A percentile compares a stretch with the other conserved stretches of the same genome.
Evolutionary conservation across 2,888 invertebrate species (phyloP).

Genomic region (Deilephila porcellus): DNA sequence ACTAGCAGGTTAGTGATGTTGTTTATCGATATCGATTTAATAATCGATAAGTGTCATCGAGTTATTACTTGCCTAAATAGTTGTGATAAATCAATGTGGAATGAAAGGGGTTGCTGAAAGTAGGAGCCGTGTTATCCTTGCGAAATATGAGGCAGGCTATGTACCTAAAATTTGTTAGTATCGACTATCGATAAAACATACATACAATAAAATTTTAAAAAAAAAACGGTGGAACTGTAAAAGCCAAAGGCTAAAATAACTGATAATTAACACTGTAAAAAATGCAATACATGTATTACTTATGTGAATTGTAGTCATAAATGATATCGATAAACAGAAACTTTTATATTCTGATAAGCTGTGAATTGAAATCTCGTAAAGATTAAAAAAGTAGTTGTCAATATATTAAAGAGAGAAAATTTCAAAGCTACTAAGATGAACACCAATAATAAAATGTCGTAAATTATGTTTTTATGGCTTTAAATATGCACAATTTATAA

Average conservation of each 20-base stretch:
- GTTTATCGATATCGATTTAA: conserved; percentile 23
- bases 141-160: no score
- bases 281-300: no score
- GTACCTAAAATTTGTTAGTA: no score
- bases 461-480: not conserved
- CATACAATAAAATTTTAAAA: no score
- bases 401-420: conserved; percentile 4
- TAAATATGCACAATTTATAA: not conserved
- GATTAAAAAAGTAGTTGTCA: conserved; percentile 19
- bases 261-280: no score
- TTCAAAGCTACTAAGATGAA: not conserved
- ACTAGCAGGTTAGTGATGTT: conserved; percentile 12
- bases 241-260: no score
- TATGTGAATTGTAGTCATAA: not conserved
- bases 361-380: conserved; percentile 9
- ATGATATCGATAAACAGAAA: conserved; percentile 2
- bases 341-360: not conserved
- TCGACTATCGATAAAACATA: no score
- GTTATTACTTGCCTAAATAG: not conserved
- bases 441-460: not conserved
- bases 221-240: no score
- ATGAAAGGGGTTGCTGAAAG: not conserved
- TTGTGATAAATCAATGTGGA: not conserved
- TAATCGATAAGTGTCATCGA: not conserved
- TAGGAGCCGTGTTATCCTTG: no score